Base-by-base conservation (phyloP, 1,140 invertebrate genomes). In the Megalopta genalis region DNA sequence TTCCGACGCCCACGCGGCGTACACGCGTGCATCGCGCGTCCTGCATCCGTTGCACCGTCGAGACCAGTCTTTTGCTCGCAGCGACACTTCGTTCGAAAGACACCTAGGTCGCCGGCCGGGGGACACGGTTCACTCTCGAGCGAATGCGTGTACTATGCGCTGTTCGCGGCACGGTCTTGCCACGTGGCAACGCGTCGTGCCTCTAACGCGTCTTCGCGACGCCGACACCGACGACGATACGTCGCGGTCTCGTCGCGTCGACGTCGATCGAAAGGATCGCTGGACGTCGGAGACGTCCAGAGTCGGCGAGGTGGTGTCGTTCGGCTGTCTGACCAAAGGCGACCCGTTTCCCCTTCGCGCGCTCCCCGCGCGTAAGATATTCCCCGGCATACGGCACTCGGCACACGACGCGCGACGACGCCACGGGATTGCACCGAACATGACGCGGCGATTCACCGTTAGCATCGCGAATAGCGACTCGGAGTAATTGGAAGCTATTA, bases 111-210 rank as follows among this genome's bases (percentile, higher is more conserved):
- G 3, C 37, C 9, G 21, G 16, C 4, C 21, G 18, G 18, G 6
- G 49, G 16, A 7, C 49, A 7, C 4, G 16, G 21, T 2, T 7
- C 49, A 1, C 49, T n/a, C 32, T 65, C 25, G 60, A n/a, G 18
- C 68, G 52, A 64, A n/a, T 64, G n/a, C 54, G 54, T 68, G 54
- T 0, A 12, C 14, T 14, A 10, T 46, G 12, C 9, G 9, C 39
- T 42, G 39, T 42, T 4, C 42, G 42, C 42, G 42, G 42, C 14
- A 46, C 68, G 23, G 32, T 72, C 54, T 39, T 64, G 57, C 73
- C 78, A 76, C 72, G 78, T 74, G 78, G 72, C 65, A 66, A 42
- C 23, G 73, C 57, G 64, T 63, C 32, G 21, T 37, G 57, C 21
- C 25, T 64, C 39, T 46, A n/a, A 27, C 39, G 12, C 14, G 2